Base-by-base conservation (phyloP, 1,140 invertebrate genomes). In the Pseudomyrmex concolor region DNA sequence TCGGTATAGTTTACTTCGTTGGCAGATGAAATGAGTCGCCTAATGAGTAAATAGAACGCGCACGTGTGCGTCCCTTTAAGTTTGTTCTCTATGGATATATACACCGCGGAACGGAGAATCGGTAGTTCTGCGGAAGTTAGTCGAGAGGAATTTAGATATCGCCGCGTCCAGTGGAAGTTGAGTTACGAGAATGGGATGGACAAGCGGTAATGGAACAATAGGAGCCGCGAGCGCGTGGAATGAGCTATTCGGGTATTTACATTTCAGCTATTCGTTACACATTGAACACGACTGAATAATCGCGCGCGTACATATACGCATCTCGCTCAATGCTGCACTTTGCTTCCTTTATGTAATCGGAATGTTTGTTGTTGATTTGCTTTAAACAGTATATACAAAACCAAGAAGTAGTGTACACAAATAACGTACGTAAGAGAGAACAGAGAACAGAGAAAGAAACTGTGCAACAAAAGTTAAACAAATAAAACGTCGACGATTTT, bases 151-250 rank as follows among this genome's bases (percentile, higher is more conserved):
- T 55, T 55, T 70, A 72, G 51, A 67, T 72, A 74, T 72, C 71
- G 34, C 45, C n/a, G 51, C n/a, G 50, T 15, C 22, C 48, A 70
- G 15, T 55, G 12, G 34, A 73, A 66, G 17, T 48, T 10, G 22
- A 19, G 55, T n/a, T 83, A 71, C 50, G 43, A 59, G 50, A 25
- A 15, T 45, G 17, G 66, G 45, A 63, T 17, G 55, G 55, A 73
- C 72, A 45, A 17, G 5, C 55, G 62, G 17, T 83, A 88, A 85
- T 88, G n/a, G 83, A 83, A 88, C 78, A 88, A 88, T 83, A 48
- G 77, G 13, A 70, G 22, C 68, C 55, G 48, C n/a, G 45, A 70
- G 57, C 43, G 15, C 48, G 25, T 57, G 64, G 50, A 85, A 78
- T 62, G 17, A 68, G 13, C 68, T 63, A 59, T 86, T 67, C 57